Conservation (phyloP, 2,797 vertebrate genomes). For the Gymnocypris eckloni region DNA sequence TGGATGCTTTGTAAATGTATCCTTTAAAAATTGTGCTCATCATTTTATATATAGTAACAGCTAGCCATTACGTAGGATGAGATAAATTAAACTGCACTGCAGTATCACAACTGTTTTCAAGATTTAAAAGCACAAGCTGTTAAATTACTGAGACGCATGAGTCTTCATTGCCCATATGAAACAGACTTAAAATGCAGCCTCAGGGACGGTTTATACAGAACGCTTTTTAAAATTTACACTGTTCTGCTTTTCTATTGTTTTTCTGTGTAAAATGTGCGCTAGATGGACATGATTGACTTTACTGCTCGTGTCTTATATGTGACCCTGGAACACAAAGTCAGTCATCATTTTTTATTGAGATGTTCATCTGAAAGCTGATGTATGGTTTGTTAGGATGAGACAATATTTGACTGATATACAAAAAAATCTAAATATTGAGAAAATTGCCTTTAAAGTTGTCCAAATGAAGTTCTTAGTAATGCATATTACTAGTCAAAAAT, state of each 20-base stretch:
- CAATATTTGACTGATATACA: too few relatives aligned
- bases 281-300: background rate
- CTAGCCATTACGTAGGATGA: background rate
- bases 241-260: background rate
- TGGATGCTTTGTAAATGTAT: constrained; percentile 1
- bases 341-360: too few relatives aligned
- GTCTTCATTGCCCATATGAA: background rate
- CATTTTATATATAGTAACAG: constrained; percentile 29
- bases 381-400: too few relatives aligned
- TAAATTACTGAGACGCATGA: background rate
- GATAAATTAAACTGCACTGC: constrained; percentile 9
- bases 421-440: too few relatives aligned
- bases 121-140: constrained; percentile 17
- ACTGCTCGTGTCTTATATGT: background rate
- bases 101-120: background rate
- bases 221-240: background rate
- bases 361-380: too few relatives aligned
- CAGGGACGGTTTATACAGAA: background rate
- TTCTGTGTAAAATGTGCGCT: background rate
- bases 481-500: too few relatives aligned
- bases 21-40: constrained; percentile 8
- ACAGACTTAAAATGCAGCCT: background rate
- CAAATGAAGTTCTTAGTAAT: too few relatives aligned
- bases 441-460: too few relatives aligned
- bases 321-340: too few relatives aligned